phyloP scores from a whole-genome alignment of 2,888 invertebrate genomes.

The Nomada fucata region DNA sequence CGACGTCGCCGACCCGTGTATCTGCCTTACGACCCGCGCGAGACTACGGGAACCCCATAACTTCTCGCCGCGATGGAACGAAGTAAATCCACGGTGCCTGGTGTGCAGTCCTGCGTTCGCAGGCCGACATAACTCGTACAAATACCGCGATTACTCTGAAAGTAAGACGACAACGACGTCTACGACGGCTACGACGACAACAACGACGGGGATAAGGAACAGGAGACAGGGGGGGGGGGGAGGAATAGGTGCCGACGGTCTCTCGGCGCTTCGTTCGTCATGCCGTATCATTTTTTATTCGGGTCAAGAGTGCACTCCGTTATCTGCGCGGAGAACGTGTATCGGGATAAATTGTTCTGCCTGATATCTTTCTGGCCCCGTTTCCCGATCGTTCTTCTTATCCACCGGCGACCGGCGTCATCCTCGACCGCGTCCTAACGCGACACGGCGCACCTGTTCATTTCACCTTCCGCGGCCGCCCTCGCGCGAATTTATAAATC shows the following conservation, averaged over 20 bases:
- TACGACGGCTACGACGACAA: background rate
- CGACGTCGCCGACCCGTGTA: slow-evolving; percentile 20
- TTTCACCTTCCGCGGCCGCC: background rate
- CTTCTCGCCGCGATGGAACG: slow-evolving; percentile 22
- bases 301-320: slow-evolving; percentile 47
- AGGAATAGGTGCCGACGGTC: background rate
- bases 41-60: slow-evolving; percentile 25
- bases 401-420: slow-evolving; percentile 6
- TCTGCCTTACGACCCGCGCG: slow-evolving; percentile 12
- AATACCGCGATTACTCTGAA: slow-evolving; percentile 37
- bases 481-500: background rate
- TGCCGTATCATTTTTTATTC: slow-evolving; percentile 24
- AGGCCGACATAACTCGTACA: slow-evolving; percentile 21
- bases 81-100: slow-evolving; percentile 29
- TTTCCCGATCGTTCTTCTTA: slow-evolving; percentile 26
- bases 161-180: background rate
- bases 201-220: background rate
- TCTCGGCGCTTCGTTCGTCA: slow-evolving; percentile 11
- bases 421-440: background rate
- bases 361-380: slow-evolving; percentile 9
- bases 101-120: background rate
- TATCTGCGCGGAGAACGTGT: slow-evolving; percentile 31
- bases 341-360: slow-evolving; percentile 31
- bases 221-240: background rate
- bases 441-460: background rate